Evolutionary conservation across 2,888 invertebrate genomes (phyloP), one percentile per base, ranked within the genome.

Genomic region (Lordiphosa fenestrarum): DNA sequence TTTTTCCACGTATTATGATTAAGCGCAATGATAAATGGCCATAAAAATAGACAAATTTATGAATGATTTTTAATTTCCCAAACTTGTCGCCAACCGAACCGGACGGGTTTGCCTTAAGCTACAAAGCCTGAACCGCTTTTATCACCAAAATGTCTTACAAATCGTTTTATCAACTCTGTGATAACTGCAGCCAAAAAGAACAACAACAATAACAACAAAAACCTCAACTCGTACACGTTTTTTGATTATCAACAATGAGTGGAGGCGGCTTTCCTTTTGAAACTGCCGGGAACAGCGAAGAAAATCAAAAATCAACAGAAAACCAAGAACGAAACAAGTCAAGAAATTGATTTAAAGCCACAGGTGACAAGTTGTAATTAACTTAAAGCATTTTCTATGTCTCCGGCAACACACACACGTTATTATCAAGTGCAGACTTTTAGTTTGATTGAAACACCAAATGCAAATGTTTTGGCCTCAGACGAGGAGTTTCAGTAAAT

Each of bases 321-420:
- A 40, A 41, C 50, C 33, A 35, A 37, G 37, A 37, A 62, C 47
- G 9, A 25, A n/a, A 48, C 44, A 44, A 44, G 44, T 33, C 69
- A 67, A 50, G 53, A 77, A 74, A 71, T 77, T 73, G 73, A 73
- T 73, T 73, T 73, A 73, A 75, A 54, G 75, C 69, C 69, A 57
- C 69, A 65, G 50, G 66, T 68, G 85, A 84, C 77, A 84, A 65
- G 57, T 53, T 83, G 80, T 84, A 86, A 86, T 86, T 86, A 86
- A 84, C 85, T 84, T 87, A 87, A 86, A 86, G 74, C 76, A 71
- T 70, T 86, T 73, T 56, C 41, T 37, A 30, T 42, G 60, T 49
- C 30, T 10, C 30, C 9, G 30, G 30, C 30, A 30, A 9, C 6
- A 25, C 25, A 25, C 25, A 25, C 23, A 23, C n/a, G 6, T 7